Evolutionary conservation across 92 coral and sea anemone genomes (phyloP).

Genomic region (Desmophyllum pertusum): DNA sequence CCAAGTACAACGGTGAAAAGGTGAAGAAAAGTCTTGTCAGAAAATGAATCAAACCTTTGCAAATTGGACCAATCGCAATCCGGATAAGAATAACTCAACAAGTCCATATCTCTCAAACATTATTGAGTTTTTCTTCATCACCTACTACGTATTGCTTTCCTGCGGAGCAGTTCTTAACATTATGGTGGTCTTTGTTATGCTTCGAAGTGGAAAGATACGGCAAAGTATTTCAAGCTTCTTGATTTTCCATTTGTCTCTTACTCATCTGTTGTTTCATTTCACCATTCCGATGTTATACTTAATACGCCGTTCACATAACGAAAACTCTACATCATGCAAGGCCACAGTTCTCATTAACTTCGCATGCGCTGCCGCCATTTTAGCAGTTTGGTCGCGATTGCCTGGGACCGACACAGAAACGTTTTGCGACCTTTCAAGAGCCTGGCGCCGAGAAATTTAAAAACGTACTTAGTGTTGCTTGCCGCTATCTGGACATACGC

Average conservation of each 20-base stretch:
- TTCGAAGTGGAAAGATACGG: conserved; percentile 48
- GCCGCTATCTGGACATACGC: conserved; percentile 32
- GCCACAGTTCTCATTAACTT: background rate
- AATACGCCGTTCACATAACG: background rate
- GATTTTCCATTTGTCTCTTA: conserved; percentile 49
- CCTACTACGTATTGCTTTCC: background rate
- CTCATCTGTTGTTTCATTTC: conserved; percentile 21
- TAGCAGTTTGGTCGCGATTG: conserved; percentile 29
- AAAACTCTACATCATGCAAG: background rate
- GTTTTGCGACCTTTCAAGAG: conserved; percentile 18
- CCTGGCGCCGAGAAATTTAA: background rate
- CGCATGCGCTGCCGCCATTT: conserved; percentile 14
- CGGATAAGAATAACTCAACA: background rate
- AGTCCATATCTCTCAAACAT: background rate
- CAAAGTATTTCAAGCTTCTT: conserved; percentile 50
- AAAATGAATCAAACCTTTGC: conserved; percentile 9
- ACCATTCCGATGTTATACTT: conserved; percentile 4
- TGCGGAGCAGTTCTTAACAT: conserved; percentile 20
- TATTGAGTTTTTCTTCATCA: too few species aligned
- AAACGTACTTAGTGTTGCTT: background rate
- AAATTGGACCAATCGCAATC: background rate
- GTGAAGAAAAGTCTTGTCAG: background rate
- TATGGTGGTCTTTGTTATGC: conserved; percentile 42
- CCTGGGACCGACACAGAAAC: conserved; percentile 28
- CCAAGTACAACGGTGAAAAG: background rate